Percentiles rank a stretch among this genome's conserved stretches.
phyloP scores from a whole-genome alignment of 2,888 invertebrate genomes.

The Rhodophaea formosa region DNA sequence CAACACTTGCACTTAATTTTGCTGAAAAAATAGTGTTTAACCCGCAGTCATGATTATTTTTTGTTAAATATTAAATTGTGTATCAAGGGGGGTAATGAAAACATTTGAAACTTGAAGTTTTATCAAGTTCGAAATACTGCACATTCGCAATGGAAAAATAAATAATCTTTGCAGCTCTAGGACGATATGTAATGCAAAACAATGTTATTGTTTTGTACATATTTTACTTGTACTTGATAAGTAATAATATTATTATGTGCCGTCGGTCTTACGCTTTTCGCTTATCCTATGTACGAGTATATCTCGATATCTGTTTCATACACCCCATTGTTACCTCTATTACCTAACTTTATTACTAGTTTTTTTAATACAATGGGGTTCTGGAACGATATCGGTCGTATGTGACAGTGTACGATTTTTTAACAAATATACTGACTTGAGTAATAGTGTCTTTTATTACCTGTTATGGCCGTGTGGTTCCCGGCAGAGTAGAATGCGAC shows the following conservation, averaged over 20 bases:
- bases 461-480: no score
- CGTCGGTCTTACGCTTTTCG: constrained; percentile 20
- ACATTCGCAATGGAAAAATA: no score
- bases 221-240: neutral
- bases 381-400: constrained; percentile 73
- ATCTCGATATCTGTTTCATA: constrained; percentile 76
- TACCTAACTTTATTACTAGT: constrained; percentile 48
- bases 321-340: constrained; percentile 68
- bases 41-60: no score
- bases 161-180: no score
- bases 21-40: no score
- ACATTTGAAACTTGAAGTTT: no score
- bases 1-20: no score
- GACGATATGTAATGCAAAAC: neutral
- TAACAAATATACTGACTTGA: constrained; percentile 77
- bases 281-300: constrained; percentile 45
- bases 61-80: no score
- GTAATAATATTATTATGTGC: neutral
- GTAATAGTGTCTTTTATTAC: constrained; percentile 47
- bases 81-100: no score
- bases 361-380: constrained; percentile 72
- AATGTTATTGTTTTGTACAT: neutral
- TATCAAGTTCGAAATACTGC: no score
- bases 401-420: constrained; percentile 64
- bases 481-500: no score